Evolutionary conservation across 2,797 vertebrate genomes (phyloP), one percentile per base, ranked within the genome.

Genomic region (Micrastur ruficollis): DNA sequence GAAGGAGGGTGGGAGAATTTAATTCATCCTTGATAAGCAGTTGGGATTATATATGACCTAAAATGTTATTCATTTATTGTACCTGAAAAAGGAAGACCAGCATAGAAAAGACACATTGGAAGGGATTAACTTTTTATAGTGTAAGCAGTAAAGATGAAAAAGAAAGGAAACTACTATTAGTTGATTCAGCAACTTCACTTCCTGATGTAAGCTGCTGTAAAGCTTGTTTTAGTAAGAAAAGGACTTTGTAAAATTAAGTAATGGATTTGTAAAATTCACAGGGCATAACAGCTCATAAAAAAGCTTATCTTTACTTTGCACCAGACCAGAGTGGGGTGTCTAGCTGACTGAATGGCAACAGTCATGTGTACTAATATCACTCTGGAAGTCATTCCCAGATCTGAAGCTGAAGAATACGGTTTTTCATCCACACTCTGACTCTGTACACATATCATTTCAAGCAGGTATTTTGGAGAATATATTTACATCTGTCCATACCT

Each of bases 141-240:
- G 56, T 66, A 90, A 93, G 92, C 81, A 95, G 68, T 46, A 78
- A 82, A 75, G 78, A 95, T 93, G 72, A 90, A 92, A 90, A 94
- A 95, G 83, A 94, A 96, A 94, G 52, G 47, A 71, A 89, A 74
- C 67, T 81, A 59, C 53, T 72, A 25, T 87, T 80, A 84, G 90
- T 84, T 93, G 86, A 90, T 95, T 94, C 92, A 93, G 95, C 91
- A 95, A 71, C 71, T 96, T 92, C 52, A n/a, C 31, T 72, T 38
- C 36, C 42, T 50, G 42, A 16, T 8, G 4, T 85, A 93, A 93
- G 78, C 94, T 94, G 56, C 86, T 95, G 26, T 61, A 86, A 86
- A 85, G 81, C 59, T 92, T 87, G 91, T 90, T 92, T 62, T 40
- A 84, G 52, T 73, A 58, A 80, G 91, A 61, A 89, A 82, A 72